Evolutionary conservation across 2,888 invertebrate genomes (phyloP).

Genomic region (Hesperia comma): DNA sequence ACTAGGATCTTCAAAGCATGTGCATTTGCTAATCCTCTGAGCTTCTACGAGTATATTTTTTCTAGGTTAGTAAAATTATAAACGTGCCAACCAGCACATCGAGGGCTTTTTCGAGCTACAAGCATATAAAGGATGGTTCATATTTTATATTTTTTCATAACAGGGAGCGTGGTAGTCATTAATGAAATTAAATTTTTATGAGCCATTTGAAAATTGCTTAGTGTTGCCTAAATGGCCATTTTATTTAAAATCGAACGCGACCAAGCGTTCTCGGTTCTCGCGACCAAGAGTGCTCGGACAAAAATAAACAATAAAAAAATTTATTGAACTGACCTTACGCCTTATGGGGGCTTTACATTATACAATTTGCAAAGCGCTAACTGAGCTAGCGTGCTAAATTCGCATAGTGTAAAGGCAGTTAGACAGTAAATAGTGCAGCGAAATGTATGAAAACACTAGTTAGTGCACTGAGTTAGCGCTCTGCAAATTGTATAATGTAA

Average conservation of each 20-base stretch:
- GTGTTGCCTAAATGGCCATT: background rate
- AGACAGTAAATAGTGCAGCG: too few relatives aligned
- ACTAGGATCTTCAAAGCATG: constrained; percentile 7
- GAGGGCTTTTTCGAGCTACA: constrained; percentile 7
- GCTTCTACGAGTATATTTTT: constrained; percentile 1
- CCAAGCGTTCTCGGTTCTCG: too few relatives aligned
- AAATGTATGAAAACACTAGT: too few relatives aligned
- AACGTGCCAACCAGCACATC: background rate
- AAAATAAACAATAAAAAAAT: too few relatives aligned
- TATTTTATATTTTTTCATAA: constrained; percentile 10
- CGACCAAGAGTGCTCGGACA: too few relatives aligned
- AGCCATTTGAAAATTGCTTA: constrained; percentile 13
- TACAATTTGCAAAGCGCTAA: too few relatives aligned
- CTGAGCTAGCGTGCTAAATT: too few relatives aligned
- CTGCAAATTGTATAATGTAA: too few relatives aligned
- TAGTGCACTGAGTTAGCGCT: too few relatives aligned
- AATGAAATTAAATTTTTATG: constrained; percentile 22
- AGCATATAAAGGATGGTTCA: constrained; percentile 13
- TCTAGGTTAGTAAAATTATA: constrained; percentile 16
- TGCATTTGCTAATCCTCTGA: constrained; percentile 23
- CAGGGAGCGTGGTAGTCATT: constrained; percentile 1
- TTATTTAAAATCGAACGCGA: background rate
- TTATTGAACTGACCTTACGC: too few relatives aligned
- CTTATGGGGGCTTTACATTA: too few relatives aligned
- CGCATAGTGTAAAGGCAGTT: too few relatives aligned